Conservation (phyloP, 2,113 vertebrate genomes). For the Rhynchopsitta pachyrhyncha region DNA sequence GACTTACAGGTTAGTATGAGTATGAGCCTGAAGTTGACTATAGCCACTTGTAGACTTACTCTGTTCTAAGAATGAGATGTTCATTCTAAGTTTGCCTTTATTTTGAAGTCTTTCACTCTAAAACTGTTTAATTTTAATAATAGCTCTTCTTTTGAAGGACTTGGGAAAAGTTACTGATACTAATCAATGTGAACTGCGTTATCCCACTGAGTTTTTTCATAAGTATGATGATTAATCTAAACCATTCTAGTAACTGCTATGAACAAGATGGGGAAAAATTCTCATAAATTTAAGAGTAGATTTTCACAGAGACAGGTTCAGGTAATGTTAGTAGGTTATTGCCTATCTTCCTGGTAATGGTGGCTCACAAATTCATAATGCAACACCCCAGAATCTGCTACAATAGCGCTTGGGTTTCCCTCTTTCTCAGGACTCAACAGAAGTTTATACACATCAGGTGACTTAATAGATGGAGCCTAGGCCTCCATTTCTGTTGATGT, state of each 20-base stretch:
- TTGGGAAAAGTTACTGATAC: neutral
- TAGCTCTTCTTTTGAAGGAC: neutral
- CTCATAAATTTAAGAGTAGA: neutral
- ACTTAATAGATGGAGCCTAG: neutral
- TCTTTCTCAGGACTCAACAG: neutral
- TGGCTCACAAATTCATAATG: neutral
- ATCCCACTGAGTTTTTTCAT: neutral
- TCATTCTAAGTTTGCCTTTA: neutral
- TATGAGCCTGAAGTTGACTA: neutral
- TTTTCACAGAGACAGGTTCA: neutral
- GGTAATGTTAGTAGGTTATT: neutral
- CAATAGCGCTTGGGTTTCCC: neutral
- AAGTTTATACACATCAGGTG: neutral
- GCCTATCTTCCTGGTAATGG: neutral
- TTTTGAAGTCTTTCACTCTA: neutral
- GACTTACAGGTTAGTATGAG: neutral
- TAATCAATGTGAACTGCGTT: neutral
- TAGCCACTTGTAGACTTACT: neutral
- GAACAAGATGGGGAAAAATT: neutral
- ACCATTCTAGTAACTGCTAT: neutral
- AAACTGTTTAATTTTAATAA: neutral
- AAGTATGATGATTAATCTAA: neutral
- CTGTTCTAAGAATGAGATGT: neutral
- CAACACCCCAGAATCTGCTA: fast-evolving
- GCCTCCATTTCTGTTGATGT: neutral